Base-by-base conservation (phyloP, 2,113 vertebrate genomes). In the Corythornis madagascariensis region DNA sequence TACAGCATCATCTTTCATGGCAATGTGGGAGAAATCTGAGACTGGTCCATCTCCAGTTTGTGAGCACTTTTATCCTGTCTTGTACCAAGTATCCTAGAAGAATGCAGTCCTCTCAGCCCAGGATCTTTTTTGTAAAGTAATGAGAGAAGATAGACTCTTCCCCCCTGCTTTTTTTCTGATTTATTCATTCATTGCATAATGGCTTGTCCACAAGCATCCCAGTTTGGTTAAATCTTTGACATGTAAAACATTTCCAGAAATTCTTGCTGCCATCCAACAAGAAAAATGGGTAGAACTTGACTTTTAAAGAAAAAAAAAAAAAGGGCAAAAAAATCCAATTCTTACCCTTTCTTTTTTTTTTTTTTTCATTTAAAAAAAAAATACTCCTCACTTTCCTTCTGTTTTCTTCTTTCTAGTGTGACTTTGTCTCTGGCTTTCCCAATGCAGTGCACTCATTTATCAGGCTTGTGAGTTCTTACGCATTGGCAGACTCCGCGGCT, bases 181-280 rank as follows among this genome's bases (percentile, higher is more conserved):
- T 92, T 95, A 93, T 95, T 92, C 92, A 91, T 92, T 73, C 89
- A 16, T 94, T 94, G 67, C 93, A 83, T 78, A 61, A 84, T 2
- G 1, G 14, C 65, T 93, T 77, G 73, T 88, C 74, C 91, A 80
- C 94, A 94, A 96, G 82, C 81, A 80, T 73, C 86, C 88, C 83
- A 73, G 78, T 88, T 89, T 79, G 80, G 74, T 92, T 87, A 91
- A 83, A 92, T 90, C 87, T 48, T 59, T 76, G 65, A 57, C 91
- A 83, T 89, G 72, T 89, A 94, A 93, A 95, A 83, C 63, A 83
- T 74, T 82, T 81, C 89, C 88, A 87, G 87, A 69, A 78, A 93
- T 92, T 76, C 95, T 92, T 91, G 61, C 86, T 79, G 91, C 91
- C 92, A 91, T 80, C 80, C 56, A 7, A 45, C 67, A 94, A 96